phyloP scores from a whole-genome alignment of 2,888 invertebrate genomes.

The Urechis unicinctus region DNA sequence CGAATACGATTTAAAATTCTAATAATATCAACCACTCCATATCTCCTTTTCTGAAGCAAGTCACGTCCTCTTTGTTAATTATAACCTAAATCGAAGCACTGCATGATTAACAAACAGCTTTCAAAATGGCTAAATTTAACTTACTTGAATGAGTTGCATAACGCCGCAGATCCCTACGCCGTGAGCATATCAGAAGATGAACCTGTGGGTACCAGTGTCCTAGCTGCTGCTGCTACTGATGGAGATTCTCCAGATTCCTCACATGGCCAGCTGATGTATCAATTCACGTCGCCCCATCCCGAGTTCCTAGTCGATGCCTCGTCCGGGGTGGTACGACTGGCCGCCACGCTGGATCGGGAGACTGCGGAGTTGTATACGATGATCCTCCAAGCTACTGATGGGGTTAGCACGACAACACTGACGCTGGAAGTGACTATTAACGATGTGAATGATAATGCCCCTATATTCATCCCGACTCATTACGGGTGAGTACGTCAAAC shows the following conservation, averaged over 20 bases:
- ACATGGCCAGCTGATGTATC: neutral
- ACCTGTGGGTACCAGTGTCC: neutral
- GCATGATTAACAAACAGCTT: too few species aligned
- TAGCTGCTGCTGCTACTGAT: neutral
- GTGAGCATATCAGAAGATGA: neutral
- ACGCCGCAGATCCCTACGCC: neutral
- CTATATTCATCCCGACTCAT: neutral
- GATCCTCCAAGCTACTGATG: neutral
- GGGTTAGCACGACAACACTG: too few species aligned
- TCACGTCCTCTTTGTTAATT: too few species aligned
- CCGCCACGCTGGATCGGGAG: neutral
- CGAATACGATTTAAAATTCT: too few species aligned
- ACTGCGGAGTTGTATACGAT: neutral
- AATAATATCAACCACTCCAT: too few species aligned
- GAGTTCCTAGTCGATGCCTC: neutral
- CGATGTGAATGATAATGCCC: neutral
- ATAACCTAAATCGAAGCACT: too few species aligned
- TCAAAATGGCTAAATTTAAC: too few species aligned
- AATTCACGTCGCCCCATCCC: too few species aligned
- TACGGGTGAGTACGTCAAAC: neutral
- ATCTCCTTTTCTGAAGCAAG: too few species aligned
- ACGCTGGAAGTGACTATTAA: neutral
- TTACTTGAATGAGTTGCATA: neutral
- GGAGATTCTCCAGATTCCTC: neutral
- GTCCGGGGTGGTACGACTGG: neutral